A percentile compares a stretch with the other conserved stretches of the same genome.
These are phyloP conservation scores for Baryphthengus martii DNA, from an alignment of 2,113 vertebrate genomes.

Conservation along the genomic window DNA sequence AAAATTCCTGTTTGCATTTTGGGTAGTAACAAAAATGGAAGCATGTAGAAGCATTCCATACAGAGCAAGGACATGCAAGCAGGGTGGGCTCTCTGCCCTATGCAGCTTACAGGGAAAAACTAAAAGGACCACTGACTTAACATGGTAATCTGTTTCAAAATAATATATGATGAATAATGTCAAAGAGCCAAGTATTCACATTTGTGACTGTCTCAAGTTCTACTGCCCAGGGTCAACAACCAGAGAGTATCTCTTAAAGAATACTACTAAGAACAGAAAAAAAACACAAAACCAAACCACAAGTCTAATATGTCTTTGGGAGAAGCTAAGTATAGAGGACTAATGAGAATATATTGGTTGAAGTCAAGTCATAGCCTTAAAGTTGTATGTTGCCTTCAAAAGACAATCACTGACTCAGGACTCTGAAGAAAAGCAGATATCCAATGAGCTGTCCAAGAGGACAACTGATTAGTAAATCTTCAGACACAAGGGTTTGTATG, in stretches of 20 bases:
- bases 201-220: not conserved
- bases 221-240: not conserved
- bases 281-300: not conserved
- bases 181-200: not conserved
- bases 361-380: not conserved
- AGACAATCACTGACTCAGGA: not conserved
- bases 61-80: not conserved
- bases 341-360: not conserved
- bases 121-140: not conserved
- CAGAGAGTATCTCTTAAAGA: not conserved
- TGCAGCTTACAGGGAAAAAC: not conserved
- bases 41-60: not conserved
- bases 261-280: not conserved
- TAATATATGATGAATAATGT: not conserved
- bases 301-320: not conserved
- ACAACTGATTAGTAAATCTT: not conserved
- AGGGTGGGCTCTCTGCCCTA: not conserved
- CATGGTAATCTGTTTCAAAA: not conserved
- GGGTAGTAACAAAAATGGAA: not conserved
- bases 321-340: not conserved
- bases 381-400: not conserved
- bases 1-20: not conserved
- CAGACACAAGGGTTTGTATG: not conserved
- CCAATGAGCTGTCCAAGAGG: not conserved
- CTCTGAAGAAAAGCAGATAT: not conserved